A percentile compares a stretch with the other conserved stretches of the same genome.
These are phyloP conservation scores for Halcyon malimbica DNA, from an alignment of 2,113 vertebrate genomes.

Conservation along the genomic window DNA sequence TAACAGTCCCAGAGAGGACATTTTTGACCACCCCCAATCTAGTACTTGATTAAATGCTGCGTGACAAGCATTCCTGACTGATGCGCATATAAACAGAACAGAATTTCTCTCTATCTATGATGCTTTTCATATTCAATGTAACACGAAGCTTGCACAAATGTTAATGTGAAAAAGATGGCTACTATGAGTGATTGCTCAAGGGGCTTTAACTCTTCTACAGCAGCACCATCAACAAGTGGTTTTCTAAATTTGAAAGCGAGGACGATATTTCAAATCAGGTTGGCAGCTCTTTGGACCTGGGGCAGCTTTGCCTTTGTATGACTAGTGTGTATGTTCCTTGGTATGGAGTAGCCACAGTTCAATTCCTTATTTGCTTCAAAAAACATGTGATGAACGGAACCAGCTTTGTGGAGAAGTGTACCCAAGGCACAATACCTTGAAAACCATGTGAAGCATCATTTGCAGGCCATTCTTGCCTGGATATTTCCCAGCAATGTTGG, in stretches of 20 bases:
- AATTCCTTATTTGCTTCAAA: background rate
- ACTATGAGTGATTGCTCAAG: background rate
- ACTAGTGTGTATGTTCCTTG: background rate
- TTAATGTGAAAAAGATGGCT: slow-evolving; percentile 14
- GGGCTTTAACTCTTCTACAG: background rate
- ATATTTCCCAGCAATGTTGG: slow-evolving; percentile 79
- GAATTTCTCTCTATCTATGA: background rate
- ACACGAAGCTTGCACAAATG: background rate
- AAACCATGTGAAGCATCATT: slow-evolving; percentile 81
- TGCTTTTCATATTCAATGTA: slow-evolving; percentile 27
- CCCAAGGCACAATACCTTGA: slow-evolving; percentile 75
- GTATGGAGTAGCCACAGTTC: background rate
- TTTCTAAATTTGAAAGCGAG: background rate
- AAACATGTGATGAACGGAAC: background rate
- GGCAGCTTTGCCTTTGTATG: background rate
- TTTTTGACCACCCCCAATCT: slow-evolving; percentile 8
- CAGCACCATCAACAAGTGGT: background rate
- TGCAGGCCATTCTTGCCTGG: slow-evolving; percentile 72
- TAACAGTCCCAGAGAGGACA: slow-evolving; percentile 1
- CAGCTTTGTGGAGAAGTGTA: background rate
- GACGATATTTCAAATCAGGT: background rate
- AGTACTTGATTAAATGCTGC: slow-evolving; percentile 38
- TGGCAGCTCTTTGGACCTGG: background rate
- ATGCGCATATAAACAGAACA: slow-evolving; percentile 16
- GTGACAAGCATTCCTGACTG: slow-evolving; percentile 38